A percentile compares a stretch with the other conserved stretches of the same genome.
These are phyloP conservation scores for Microtus montanus DNA, from an alignment of 2,113 vertebrate genomes.

Conservation along the genomic window DNA sequence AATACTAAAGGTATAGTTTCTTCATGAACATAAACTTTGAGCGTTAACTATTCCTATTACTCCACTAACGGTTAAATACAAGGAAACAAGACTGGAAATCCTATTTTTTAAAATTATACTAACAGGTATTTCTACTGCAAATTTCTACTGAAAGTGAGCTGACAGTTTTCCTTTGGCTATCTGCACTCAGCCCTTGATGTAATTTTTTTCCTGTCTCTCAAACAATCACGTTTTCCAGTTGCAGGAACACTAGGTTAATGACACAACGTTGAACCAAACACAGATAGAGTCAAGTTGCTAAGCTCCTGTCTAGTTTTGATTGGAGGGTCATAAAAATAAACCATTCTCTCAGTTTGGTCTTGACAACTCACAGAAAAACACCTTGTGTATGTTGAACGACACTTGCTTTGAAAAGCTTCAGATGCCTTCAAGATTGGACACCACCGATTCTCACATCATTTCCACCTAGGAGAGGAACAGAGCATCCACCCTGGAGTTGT, in stretches of 20 bases:
- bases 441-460: not conserved
- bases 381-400: not conserved
- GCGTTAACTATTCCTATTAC: not conserved
- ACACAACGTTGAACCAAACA: conserved; percentile 26
- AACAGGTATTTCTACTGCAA: conserved; percentile 20
- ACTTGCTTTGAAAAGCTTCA: conserved; percentile 37
- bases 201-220: conserved; percentile 48
- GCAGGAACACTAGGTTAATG: conserved; percentile 54
- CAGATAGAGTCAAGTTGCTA: conserved; percentile 43
- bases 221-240: not conserved
- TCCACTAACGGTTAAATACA: not conserved
- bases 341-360: conserved; percentile 34
- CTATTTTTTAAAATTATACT: not conserved
- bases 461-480: not conserved
- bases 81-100: not conserved
- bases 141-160: not conserved
- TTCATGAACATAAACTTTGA: not conserved
- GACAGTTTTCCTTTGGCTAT: not conserved
- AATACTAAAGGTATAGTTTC: not conserved
- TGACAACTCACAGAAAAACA: conserved; percentile 27
- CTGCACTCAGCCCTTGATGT: not conserved
- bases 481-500: not conserved
- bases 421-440: not conserved
- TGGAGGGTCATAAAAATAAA: conserved; percentile 30
- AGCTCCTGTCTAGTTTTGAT: conserved; percentile 16